Percentiles rank a stretch among this genome's conserved stretches.
These are phyloP conservation scores for Trachymyrmex cornetzi DNA, from an alignment of 1,140 invertebrate genomes.

Conservation along the genomic window DNA sequence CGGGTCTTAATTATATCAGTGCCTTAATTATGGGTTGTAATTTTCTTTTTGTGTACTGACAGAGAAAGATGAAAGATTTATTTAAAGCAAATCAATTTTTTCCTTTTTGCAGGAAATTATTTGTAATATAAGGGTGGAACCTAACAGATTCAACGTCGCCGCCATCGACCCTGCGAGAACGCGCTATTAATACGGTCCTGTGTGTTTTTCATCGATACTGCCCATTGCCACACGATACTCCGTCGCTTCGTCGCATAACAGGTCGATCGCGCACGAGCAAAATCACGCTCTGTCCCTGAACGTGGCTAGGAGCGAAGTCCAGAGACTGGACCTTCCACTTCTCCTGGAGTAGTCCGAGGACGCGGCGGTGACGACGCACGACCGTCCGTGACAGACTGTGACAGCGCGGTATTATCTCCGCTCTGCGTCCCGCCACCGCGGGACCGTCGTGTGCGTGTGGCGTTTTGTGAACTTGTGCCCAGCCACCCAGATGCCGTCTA, in stretches of 20 bases:
- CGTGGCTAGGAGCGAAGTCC: slow-evolving; percentile 34
- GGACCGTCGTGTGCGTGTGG: background rate
- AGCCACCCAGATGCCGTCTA: slow-evolving; percentile 22
- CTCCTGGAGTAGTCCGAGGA: background rate
- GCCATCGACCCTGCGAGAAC: background rate
- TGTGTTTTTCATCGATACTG: slow-evolving; percentile 52
- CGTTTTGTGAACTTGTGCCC: background rate
- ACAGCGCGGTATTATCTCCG: background rate
- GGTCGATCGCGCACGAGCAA: background rate
- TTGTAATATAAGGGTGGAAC: background rate
- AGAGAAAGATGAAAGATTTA: background rate
- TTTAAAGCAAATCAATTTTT: background rate
- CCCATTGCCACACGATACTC: background rate
- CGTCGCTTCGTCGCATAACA: slow-evolving; percentile 10
- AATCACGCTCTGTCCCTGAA: background rate
- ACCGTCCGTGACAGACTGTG: background rate
- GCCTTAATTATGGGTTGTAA: too few species aligned
- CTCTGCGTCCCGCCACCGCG: background rate
- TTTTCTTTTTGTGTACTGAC: too few species aligned
- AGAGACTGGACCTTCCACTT: background rate
- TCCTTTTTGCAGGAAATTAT: background rate
- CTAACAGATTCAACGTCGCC: background rate
- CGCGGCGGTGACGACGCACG: background rate
- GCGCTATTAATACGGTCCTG: slow-evolving; percentile 41
- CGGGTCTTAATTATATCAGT: too few species aligned